phyloP scores from a whole-genome alignment of 2,888 invertebrate species.

The Cerastoderma edule region DNA sequence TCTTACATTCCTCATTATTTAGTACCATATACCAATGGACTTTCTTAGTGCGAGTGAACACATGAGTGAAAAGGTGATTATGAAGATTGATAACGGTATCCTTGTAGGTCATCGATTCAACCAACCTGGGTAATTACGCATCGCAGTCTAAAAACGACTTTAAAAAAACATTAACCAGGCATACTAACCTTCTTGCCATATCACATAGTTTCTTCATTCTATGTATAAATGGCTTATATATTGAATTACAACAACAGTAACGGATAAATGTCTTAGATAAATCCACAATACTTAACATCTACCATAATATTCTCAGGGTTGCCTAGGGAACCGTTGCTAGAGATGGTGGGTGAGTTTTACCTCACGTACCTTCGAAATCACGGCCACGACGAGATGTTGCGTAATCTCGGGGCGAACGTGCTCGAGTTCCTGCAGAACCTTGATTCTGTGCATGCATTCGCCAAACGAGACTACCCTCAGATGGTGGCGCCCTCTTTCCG shows the following conservation, averaged over 20 bases:
- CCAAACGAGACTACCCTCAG: constrained; percentile 70
- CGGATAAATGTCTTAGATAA: not conserved
- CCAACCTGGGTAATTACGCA: no score
- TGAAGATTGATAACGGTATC: no score
- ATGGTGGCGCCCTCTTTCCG: constrained; percentile 74
- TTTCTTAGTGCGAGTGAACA: no score
- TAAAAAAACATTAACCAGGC: no score
- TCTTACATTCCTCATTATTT: no score
- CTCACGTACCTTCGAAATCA: constrained; percentile 61
- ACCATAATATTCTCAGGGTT: constrained; percentile 52
- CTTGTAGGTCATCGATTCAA: no score
- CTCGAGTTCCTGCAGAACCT: constrained; percentile 75
- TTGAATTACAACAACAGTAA: not conserved
- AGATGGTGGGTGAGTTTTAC: constrained; percentile 72
- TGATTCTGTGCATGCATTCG: constrained; percentile 73
- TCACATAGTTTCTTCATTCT: no score
- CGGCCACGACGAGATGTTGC: constrained; percentile 73
- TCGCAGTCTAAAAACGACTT: no score
- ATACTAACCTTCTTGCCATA: no score
- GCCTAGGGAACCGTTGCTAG: constrained; percentile 64
- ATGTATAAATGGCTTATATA: not conserved
- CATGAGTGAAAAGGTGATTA: no score
- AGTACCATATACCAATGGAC: no score
- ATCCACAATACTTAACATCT: not conserved
- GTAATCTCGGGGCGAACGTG: constrained; percentile 71